Conservation (phyloP, 2,797 vertebrate genomes). For the Novumbra hubbsi region DNA sequence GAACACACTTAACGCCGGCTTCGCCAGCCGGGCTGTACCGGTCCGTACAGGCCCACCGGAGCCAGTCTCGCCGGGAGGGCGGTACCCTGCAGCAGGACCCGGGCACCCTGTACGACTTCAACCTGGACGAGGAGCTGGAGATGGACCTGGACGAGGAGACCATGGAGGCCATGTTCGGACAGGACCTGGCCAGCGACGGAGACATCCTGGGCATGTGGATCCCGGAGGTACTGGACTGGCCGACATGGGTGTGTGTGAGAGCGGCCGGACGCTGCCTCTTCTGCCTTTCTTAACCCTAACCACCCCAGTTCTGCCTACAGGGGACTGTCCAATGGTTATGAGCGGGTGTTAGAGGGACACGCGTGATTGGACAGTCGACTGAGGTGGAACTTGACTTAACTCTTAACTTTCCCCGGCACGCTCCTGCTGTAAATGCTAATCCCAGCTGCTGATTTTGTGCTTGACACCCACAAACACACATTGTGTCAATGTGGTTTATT, state of each 20-base stretch:
- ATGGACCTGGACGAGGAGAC: conserved; percentile 98
- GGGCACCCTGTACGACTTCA: conserved; percentile 91
- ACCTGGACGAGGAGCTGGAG: conserved; percentile 96
- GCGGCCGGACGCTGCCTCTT: conserved; percentile 62
- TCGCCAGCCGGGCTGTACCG: conserved; percentile 90
- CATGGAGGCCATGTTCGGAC: conserved; percentile 99
- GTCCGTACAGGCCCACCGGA: conserved; percentile 95
- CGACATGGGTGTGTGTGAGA: conserved; percentile 99
- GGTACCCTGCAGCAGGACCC: conserved; percentile 84
- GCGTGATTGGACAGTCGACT: neutral
- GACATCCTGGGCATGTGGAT: conserved; percentile 99
- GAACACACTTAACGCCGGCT: neutral
- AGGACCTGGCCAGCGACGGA: conserved; percentile 92
- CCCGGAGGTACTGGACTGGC: conserved; percentile 99
- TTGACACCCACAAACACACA: neutral
- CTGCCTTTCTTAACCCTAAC: neutral
- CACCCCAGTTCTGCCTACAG: too few relatives aligned
- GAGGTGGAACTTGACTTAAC: neutral
- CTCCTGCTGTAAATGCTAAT: too few relatives aligned
- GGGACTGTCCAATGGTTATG: too few relatives aligned
- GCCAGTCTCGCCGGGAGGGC: conserved; percentile 88
- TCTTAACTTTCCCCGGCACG: neutral
- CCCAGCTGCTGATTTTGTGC: too few relatives aligned
- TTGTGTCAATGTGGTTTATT: neutral
- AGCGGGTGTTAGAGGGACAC: too few relatives aligned